Conservation (phyloP, 2,888 invertebrate genomes). For the Galeruca laticollis region DNA sequence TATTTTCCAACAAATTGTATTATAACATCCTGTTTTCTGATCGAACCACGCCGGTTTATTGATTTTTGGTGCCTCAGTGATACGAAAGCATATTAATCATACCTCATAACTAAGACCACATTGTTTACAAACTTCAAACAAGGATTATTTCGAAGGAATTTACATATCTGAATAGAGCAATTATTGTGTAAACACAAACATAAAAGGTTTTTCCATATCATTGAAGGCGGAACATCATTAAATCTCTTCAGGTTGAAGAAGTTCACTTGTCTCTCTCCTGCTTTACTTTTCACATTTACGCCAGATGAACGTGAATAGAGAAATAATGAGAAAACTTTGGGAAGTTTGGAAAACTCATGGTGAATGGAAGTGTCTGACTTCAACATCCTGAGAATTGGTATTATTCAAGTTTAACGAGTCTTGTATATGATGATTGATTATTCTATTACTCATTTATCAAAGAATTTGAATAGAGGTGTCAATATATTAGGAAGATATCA, state of each 20-base stretch:
- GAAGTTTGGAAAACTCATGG: conserved; percentile 9
- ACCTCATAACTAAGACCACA: neutral
- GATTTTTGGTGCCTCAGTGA: neutral
- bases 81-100: neutral
- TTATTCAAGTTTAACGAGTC: too few relatives aligned
- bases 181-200: conserved; percentile 1
- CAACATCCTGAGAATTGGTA: neutral
- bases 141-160: neutral
- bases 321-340: conserved; percentile 24
- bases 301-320: conserved; percentile 3
- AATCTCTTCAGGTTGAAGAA: conserved; percentile 4
- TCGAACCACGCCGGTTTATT: too few relatives aligned
- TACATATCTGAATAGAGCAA: neutral
- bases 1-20: too few relatives aligned
- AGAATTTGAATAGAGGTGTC: neutral
- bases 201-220: neutral
- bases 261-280: neutral
- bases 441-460: neutral
- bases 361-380: conserved; percentile 12
- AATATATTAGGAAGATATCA: too few relatives aligned
- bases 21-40: too few relatives aligned
- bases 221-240: neutral
- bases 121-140: conserved; percentile 2
- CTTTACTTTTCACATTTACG: conserved; percentile 6
- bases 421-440: neutral